These are phyloP conservation scores for Taenioides sp. DNA, from an alignment of 2,797 vertebrate genomes.

Conservation along the genomic window DNA sequence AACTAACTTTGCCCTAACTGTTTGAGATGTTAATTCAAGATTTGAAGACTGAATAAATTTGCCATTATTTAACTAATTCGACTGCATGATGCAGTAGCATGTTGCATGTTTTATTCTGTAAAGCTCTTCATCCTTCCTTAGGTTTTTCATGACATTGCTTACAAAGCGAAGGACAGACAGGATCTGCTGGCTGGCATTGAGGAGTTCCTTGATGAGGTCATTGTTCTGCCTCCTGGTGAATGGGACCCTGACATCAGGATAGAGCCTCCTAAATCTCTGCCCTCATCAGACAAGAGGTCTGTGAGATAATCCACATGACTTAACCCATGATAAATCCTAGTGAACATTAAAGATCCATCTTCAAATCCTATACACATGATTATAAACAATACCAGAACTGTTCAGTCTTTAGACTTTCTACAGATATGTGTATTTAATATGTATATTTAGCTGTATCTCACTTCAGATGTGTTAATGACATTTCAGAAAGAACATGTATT, in stretches of 20 bases:
- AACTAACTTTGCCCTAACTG: no score
- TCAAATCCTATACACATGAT: background rate
- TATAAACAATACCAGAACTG: background rate
- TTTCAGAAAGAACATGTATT: conserved; percentile 91
- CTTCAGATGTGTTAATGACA: background rate
- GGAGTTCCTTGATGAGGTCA: conserved; percentile 97
- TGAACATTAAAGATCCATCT: background rate
- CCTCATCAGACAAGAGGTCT: conserved; percentile 96
- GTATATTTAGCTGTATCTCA: background rate
- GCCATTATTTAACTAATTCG: background rate
- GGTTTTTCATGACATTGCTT: conserved; percentile 98
- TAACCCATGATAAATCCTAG: conserved; percentile 19
- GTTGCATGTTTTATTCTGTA: background rate
- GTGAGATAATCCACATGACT: conserved; percentile 4
- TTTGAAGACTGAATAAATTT: no score
- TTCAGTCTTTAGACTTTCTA: background rate
- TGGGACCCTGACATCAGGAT: conserved; percentile 98
- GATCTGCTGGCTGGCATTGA: conserved; percentile 97
- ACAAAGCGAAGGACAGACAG: conserved; percentile 93
- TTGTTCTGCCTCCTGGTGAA: conserved; percentile 95
- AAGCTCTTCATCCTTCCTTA: conserved; percentile 45
- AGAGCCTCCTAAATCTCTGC: conserved; percentile 95
- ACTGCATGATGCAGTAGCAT: background rate
- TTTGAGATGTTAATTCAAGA: no score
- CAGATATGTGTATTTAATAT: background rate